Conservation (phyloP, 2,113 vertebrate genomes). For the Struthidea cinerea region DNA sequence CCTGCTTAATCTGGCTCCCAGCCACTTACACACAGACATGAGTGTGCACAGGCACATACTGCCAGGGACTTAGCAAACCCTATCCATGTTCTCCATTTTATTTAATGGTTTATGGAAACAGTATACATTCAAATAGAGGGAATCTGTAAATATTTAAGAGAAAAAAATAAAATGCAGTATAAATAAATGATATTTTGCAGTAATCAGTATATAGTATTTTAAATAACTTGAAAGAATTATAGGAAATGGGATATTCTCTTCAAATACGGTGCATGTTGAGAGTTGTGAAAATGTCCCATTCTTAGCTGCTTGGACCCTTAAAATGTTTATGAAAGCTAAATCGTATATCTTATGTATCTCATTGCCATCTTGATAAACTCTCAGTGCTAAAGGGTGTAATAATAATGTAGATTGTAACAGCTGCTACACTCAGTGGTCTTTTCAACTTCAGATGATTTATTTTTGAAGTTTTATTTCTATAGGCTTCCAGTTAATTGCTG, state of each 20-base stretch:
- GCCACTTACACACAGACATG: background rate
- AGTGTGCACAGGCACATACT: rapidly evolving
- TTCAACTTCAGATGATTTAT: conserved; percentile 31
- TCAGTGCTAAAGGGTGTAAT: background rate
- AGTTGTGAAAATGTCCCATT: background rate
- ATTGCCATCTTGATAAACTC: conserved; percentile 5
- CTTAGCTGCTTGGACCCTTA: background rate
- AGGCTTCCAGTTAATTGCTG: conserved; percentile 30
- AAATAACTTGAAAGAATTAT: background rate
- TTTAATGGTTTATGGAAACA: background rate
- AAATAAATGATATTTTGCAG: background rate
- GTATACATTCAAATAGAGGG: background rate
- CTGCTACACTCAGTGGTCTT: background rate
- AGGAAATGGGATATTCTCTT: background rate
- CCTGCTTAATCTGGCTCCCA: background rate
- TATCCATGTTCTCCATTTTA: background rate
- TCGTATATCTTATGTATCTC: background rate
- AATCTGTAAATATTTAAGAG: background rate
- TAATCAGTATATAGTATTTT: background rate
- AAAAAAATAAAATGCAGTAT: background rate
- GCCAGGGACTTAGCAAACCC: background rate
- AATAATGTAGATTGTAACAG: conserved; percentile 3
- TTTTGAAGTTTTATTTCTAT: conserved; percentile 57
- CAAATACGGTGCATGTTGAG: background rate
- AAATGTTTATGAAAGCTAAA: conserved; percentile 13